These are phyloP conservation scores for Clinocottus analis DNA, from an alignment of 2,113 vertebrate species.

Conservation along the genomic window DNA sequence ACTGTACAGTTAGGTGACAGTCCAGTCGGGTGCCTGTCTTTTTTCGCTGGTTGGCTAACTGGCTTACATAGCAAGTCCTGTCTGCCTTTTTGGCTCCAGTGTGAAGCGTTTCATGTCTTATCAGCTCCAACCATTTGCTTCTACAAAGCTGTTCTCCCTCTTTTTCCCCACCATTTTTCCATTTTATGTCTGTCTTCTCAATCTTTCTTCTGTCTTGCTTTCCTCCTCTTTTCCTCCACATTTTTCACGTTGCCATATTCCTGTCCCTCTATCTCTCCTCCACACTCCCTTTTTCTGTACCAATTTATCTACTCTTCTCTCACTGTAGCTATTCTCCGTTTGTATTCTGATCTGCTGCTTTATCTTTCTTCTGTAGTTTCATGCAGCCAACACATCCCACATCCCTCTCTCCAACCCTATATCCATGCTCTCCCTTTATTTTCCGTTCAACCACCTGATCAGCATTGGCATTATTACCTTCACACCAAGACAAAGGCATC, in stretches of 20 bases:
- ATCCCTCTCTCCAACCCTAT: not conserved
- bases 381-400: not conserved
- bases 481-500: slow-evolving; percentile 61
- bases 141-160: slow-evolving; percentile 60
- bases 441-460: slow-evolving; percentile 21
- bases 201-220: slow-evolving; percentile 17
- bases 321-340: slow-evolving; percentile 30
- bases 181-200: slow-evolving; percentile 38
- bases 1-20: slow-evolving; percentile 42
- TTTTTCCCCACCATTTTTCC: slow-evolving; percentile 26
- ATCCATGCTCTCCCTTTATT: slow-evolving; percentile 3
- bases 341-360: slow-evolving; percentile 51
- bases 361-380: slow-evolving; percentile 46
- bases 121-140: slow-evolving; percentile 73
- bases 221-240: slow-evolving; percentile 9
- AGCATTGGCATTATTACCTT: slow-evolving; percentile 29
- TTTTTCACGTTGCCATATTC: slow-evolving; percentile 41
- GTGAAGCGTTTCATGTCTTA: slow-evolving; percentile 72
- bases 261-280: slow-evolving; percentile 31
- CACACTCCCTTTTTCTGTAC: not conserved
- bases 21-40: slow-evolving; percentile 21
- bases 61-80: slow-evolving; percentile 54
- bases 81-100: slow-evolving; percentile 58
- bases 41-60: slow-evolving; percentile 41
- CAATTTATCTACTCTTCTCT: slow-evolving; percentile 26